Evolutionary conservation across 2,888 invertebrate genomes (phyloP).

Genomic region (Proisotoma minuta): DNA sequence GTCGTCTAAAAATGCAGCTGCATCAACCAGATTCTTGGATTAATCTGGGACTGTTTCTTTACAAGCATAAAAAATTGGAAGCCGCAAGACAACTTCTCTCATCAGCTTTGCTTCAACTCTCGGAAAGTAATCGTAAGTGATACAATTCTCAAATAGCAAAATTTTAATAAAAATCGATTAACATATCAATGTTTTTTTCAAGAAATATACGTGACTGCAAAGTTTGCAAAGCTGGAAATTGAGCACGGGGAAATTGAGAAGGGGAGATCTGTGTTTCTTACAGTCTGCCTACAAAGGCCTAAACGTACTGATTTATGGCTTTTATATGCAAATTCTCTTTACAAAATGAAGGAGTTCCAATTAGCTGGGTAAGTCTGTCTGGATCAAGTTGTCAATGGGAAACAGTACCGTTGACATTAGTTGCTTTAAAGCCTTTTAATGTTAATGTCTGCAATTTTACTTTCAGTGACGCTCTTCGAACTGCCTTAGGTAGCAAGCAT

Average conservation of each 20-base stretch:
- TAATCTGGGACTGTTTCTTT: not conserved
- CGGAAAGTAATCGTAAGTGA: not conserved
- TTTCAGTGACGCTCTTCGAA: not conserved
- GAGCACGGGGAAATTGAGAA: not conserved
- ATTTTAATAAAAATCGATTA: too few relatives aligned
- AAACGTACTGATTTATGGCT: not conserved
- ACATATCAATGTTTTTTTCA: too few relatives aligned
- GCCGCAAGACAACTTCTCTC: not conserved
- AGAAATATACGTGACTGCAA: not conserved
- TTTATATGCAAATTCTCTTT: constrained; percentile 1
- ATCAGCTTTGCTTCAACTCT: not conserved
- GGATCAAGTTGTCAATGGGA: not conserved
- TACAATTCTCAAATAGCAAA: too few relatives aligned
- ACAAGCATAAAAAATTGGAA: not conserved
- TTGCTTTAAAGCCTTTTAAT: not conserved
- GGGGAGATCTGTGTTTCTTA: constrained; percentile 2
- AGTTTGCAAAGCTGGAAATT: not conserved
- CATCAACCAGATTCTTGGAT: not conserved
- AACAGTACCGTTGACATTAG: not conserved
- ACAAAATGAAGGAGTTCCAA: constrained; percentile 1
- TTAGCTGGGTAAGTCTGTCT: not conserved
- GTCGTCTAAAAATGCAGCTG: not conserved
- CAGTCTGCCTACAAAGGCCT: not conserved
- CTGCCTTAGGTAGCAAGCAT: not conserved
- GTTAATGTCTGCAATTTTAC: not conserved